Evolutionary conservation across 2,113 vertebrate genomes (phyloP).

Genomic region (Emydura subglobosa): DNA sequence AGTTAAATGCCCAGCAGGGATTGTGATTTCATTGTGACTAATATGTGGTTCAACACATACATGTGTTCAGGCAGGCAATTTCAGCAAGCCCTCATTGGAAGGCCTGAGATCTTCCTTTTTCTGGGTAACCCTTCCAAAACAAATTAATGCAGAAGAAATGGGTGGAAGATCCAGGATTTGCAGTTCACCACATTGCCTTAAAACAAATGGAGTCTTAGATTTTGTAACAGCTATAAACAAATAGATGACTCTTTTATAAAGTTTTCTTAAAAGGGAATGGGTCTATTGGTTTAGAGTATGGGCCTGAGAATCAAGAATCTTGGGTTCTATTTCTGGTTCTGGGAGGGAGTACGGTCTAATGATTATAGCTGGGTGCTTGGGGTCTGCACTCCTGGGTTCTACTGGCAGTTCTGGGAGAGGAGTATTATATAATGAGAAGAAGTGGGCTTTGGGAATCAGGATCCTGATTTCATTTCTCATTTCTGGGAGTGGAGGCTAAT

Average conservation of each 20-base stretch:
- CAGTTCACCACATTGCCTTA: neutral
- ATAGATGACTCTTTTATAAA: neutral
- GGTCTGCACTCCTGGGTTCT: constrained; percentile 1
- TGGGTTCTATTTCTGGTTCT: neutral
- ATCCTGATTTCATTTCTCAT: neutral
- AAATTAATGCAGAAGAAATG: neutral
- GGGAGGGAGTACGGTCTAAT: neutral
- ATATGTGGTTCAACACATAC: neutral
- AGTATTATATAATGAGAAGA: neutral
- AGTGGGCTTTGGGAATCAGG: neutral
- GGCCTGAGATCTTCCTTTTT: accelerated
- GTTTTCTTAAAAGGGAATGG: neutral
- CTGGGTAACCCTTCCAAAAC: neutral
- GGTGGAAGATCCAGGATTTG: neutral
- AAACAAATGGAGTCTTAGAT: accelerated
- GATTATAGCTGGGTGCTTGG: neutral
- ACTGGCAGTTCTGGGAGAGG: neutral
- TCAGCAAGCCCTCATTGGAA: neutral
- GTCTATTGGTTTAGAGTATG: neutral
- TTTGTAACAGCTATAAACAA: neutral
- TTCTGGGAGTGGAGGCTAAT: neutral
- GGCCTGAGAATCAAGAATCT: neutral
- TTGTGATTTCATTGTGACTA: neutral
- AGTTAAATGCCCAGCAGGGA: neutral
- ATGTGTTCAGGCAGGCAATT: neutral